phyloP scores from a whole-genome alignment of 2,888 invertebrate genomes.

The Cataglyphis albicans region DNA sequence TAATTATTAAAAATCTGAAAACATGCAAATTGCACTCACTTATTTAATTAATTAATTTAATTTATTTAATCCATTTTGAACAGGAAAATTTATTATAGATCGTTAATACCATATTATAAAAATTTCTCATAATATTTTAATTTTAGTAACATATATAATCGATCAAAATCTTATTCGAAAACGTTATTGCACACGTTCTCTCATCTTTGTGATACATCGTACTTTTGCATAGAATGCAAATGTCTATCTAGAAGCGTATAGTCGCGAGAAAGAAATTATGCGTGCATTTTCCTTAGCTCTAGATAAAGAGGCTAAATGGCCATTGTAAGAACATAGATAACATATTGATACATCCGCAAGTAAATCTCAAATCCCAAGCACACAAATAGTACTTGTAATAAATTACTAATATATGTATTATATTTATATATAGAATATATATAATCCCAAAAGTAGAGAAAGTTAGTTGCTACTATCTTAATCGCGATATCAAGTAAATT shows the following conservation, averaged over 20 bases:
- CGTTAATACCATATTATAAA: neutral
- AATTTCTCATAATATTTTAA: slow-evolving; percentile 6
- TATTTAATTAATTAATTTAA: no score
- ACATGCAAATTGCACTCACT: neutral
- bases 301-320: slow-evolving; percentile 11
- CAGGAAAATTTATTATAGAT: no score
- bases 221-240: neutral
- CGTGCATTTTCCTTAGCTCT: slow-evolving; percentile 16
- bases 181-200: neutral
- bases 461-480: slow-evolving; percentile 30
- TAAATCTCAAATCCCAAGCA: slow-evolving; percentile 16
- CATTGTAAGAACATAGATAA: slow-evolving; percentile 15
- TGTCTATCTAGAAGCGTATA: neutral
- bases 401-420: slow-evolving; percentile 31
- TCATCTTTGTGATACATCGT: neutral
- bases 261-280: slow-evolving; percentile 40
- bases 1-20: neutral
- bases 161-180: neutral
- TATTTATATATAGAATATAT: neutral
- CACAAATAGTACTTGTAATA: slow-evolving; percentile 7
- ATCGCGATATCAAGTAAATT: slow-evolving; percentile 22
- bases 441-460: slow-evolving; percentile 22
- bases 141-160: slow-evolving; percentile 1
- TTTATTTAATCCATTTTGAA: no score
- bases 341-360: slow-evolving; percentile 4